Base-by-base conservation (phyloP, 2,113 vertebrate genomes). In the Corythornis cristatus region DNA sequence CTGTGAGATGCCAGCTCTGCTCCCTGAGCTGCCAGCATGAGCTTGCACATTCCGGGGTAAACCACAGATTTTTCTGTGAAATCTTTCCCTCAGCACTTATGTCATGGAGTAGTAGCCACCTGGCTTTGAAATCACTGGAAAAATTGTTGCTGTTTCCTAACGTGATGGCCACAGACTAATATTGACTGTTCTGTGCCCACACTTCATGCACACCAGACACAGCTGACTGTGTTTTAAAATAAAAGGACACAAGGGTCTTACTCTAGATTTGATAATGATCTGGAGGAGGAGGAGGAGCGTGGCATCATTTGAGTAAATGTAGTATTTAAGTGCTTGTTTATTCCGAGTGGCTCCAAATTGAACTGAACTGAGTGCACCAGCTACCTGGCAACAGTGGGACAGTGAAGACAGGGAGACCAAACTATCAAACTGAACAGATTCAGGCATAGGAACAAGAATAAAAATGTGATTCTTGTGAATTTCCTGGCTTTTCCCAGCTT, bases 381-480 rank as follows among this genome's bases (percentile, higher is more conserved):
- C 78, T 93, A 91, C 83, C 64, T 86, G 88, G 60, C 68, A 94
- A 60, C 79, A 67, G 51, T 83, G 48, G 72, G 58, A 74, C 53
- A 14, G 9, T 43, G 87, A 83, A 88, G 64, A 64, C 73, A 66
- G 46, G 28, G 60, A 42, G 82, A 67, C 23, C 21, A 83, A 45
- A 85, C 86, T 89, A 74, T 87, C 84, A 91, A 71, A 15, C 64
- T 80, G 84, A 64, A 74, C 85, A 87, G 75, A 71, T 79, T 79
- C 67, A 86, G 53, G 35, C 78, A 79, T 60, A 92, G 31, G 23
- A 79, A 68, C 31, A 84, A 66, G 77, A 93, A 84, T 73, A 65
- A 85, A 89, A 83, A 80, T 88, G 42, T 29, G 58, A n/a, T 56
- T 64, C 71, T n/a, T 53, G 43, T 84, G 58, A 82, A 89, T 95